A percentile compares a stretch with the other conserved stretches of the same genome.
These are phyloP conservation scores for Maccullochella peelii DNA, from an alignment of 2,113 vertebrate species.

Conservation along the genomic window DNA sequence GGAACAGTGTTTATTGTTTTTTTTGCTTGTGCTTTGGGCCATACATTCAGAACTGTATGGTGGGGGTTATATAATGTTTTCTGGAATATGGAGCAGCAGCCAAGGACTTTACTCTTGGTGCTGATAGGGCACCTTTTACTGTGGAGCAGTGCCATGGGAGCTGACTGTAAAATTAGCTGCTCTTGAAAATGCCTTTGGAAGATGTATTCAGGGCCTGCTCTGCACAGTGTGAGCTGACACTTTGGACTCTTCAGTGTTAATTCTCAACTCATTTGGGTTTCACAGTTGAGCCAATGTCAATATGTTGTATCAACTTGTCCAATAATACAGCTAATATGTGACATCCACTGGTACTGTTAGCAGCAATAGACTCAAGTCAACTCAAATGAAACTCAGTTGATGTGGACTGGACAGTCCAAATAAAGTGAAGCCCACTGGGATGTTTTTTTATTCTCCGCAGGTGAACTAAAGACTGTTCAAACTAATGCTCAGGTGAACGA, in stretches of 20 bases:
- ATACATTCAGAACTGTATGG: constrained; percentile 4
- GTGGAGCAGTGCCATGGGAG: constrained; percentile 44
- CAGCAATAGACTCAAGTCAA: not conserved
- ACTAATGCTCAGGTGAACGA: constrained; percentile 60
- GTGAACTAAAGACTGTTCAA: constrained; percentile 62
- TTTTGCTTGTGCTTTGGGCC: constrained; percentile 17
- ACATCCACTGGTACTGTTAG: not conserved
- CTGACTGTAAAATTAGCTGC: constrained; percentile 66
- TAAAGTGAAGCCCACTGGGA: constrained; percentile 49
- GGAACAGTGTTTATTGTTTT: not conserved
- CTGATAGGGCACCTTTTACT: constrained; percentile 49
- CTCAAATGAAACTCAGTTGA: not conserved
- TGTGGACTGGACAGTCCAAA: constrained; percentile 30
- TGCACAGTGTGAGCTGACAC: constrained; percentile 41
- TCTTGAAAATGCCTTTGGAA: constrained; percentile 68
- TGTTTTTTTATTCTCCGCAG: constrained; percentile 73
- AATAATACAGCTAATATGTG: not conserved
- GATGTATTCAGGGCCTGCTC: constrained; percentile 30
- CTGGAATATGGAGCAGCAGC: constrained; percentile 36
- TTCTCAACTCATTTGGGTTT: not conserved
- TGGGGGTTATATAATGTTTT: not conserved
- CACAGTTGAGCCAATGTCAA: not conserved
- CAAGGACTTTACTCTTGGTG: constrained; percentile 44
- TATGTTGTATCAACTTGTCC: not conserved
- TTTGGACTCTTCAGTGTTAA: constrained; percentile 30